These are phyloP conservation scores for Morelia viridis DNA, from an alignment of 2,797 vertebrate genomes.

Conservation along the genomic window DNA sequence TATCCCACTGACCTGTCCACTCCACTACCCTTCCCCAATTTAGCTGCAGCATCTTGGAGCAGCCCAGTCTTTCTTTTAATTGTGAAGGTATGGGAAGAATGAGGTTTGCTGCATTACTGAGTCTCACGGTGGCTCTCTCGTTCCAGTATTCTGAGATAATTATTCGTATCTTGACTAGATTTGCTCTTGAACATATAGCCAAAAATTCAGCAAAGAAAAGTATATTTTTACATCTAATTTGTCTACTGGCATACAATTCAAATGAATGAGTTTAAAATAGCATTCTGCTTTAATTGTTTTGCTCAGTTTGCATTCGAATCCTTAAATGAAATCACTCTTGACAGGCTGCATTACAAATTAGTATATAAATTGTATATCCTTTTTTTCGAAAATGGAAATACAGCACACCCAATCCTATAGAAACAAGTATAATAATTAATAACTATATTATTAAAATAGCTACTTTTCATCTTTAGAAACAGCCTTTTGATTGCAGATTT, in stretches of 20 bases:
- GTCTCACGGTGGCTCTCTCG: neutral
- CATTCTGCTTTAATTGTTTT: neutral
- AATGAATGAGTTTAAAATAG: constrained; percentile 23
- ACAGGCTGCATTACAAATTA: constrained; percentile 2
- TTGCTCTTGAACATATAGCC: neutral
- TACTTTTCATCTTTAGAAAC: neutral
- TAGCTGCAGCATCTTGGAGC: neutral
- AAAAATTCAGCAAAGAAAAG: neutral
- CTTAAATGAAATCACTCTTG: neutral
- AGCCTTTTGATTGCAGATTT: neutral
- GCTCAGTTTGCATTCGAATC: neutral
- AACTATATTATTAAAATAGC: neutral
- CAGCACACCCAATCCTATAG: neutral
- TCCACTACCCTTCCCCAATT: neutral
- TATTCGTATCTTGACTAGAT: neutral
- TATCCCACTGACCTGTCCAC: neutral
- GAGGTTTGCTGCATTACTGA: neutral
- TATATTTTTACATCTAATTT: neutral
- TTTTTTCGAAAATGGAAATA: neutral
- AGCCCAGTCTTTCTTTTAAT: neutral
- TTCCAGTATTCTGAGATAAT: neutral
- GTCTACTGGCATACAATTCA: constrained; percentile 8
- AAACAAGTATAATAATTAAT: neutral
- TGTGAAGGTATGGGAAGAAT: neutral
- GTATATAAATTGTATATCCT: neutral